Percentiles rank a stretch among this genome's conserved stretches.
Conservation (phyloP, 2,113 vertebrate genomes). For the Natator depressus region DNA sequence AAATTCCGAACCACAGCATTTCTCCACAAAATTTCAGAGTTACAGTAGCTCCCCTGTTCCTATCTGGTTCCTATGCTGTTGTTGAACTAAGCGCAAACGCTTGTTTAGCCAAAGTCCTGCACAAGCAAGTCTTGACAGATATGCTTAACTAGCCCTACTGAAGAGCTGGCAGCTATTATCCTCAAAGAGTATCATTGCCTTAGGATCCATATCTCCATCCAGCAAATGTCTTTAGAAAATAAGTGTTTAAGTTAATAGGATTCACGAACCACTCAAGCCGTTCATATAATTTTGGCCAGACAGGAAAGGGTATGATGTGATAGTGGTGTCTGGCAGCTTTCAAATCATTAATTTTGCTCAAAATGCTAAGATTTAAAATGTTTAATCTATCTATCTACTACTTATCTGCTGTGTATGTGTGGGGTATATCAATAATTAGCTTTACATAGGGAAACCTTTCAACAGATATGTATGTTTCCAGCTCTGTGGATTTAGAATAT, state of each 20-base stretch:
- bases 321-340: neutral
- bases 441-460: constrained; percentile 51
- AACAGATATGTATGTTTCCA: neutral
- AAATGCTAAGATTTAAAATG: neutral
- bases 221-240: constrained; percentile 14
- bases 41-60: neutral
- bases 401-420: constrained; percentile 23
- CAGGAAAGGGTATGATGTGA: neutral
- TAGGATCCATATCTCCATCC: constrained; percentile 14
- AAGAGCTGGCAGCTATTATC: neutral
- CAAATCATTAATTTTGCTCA: constrained; percentile 45
- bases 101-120: neutral
- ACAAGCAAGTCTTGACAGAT: neutral
- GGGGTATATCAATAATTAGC: constrained; percentile 60
- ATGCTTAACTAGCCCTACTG: neutral
- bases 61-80: neutral
- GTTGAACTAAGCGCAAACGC: neutral
- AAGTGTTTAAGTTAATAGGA: constrained; percentile 44
- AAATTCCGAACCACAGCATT: neutral
- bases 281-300: constrained; percentile 13
- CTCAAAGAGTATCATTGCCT: accelerated
- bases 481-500: neutral
- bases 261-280: neutral
- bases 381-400: neutral
- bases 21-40: neutral